These are phyloP conservation scores for Caradrina clavipalpis DNA, from an alignment of 2,888 invertebrate species.

Conservation along the genomic window DNA sequence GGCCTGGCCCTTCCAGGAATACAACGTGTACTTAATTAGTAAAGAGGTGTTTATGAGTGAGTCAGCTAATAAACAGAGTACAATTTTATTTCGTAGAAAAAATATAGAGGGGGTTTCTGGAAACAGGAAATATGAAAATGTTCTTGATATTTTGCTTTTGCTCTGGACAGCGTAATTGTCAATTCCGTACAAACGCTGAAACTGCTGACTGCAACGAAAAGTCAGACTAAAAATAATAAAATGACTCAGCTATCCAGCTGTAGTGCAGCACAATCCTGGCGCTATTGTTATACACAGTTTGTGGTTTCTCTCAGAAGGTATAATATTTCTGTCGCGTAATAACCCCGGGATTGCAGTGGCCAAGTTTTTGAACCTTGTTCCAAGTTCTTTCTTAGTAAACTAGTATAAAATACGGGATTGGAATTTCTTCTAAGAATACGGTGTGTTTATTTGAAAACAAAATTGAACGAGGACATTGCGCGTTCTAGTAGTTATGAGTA, in stretches of 20 bases:
- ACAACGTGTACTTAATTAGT: no score
- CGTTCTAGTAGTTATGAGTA: background rate
- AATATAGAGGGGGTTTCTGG: no score
- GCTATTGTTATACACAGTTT: slow-evolving; percentile 26
- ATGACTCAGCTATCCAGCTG: slow-evolving; percentile 9
- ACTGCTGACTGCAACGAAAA: slow-evolving; percentile 19
- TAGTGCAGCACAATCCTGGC: slow-evolving; percentile 13
- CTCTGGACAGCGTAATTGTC: slow-evolving; percentile 7
- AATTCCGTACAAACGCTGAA: slow-evolving; percentile 23
- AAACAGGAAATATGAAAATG: background rate
- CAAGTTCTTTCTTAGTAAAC: slow-evolving; percentile 43
- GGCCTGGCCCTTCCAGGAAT: no score
- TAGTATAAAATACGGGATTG: slow-evolving; percentile 35
- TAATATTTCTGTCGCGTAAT: slow-evolving; percentile 45
- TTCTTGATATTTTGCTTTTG: background rate
- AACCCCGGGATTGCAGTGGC: slow-evolving; percentile 42
- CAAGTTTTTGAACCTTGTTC: slow-evolving; percentile 51
- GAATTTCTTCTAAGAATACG: slow-evolving; percentile 20
- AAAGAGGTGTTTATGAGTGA: no score
- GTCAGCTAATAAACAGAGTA: no score
- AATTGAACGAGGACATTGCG: slow-evolving; percentile 14
- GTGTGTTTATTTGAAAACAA: slow-evolving; percentile 33
- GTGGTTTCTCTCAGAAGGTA: slow-evolving; percentile 16
- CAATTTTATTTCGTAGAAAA: no score
- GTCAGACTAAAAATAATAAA: slow-evolving; percentile 33